These are phyloP conservation scores for Motacilla tschutschensis DNA, from an alignment of 2,113 vertebrate species.

Conservation along the genomic window DNA sequence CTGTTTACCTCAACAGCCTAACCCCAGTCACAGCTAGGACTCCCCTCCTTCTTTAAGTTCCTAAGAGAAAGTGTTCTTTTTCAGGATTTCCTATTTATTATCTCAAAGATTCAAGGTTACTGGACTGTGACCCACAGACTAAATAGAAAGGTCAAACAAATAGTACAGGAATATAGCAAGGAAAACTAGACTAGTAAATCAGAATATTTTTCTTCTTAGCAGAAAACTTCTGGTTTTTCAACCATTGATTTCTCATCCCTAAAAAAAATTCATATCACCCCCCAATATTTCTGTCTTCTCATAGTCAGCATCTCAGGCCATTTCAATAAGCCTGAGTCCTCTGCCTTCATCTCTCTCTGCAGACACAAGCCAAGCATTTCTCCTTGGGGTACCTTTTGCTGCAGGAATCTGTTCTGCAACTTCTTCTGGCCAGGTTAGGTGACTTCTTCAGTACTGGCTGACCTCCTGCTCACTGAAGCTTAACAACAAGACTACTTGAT, in stretches of 20 bases:
- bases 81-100: neutral
- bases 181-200: neutral
- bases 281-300: neutral
- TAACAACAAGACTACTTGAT: neutral
- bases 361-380: neutral
- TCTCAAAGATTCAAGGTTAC: neutral
- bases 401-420: neutral
- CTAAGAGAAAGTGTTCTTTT: neutral
- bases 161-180: neutral
- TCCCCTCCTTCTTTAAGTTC: neutral
- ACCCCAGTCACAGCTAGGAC: neutral
- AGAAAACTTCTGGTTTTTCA: neutral
- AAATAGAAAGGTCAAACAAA: neutral
- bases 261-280: accelerated
- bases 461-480: neutral
- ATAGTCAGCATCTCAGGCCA: neutral
- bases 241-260: neutral
- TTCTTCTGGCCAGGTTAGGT: neutral
- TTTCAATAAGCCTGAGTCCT: neutral
- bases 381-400: neutral
- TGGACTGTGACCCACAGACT: neutral
- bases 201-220: neutral
- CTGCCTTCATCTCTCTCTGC: neutral
- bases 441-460: neutral
- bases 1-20: neutral